Conservation (phyloP, 2,888 invertebrate genomes). For the Drosophila peninsularis region DNA sequence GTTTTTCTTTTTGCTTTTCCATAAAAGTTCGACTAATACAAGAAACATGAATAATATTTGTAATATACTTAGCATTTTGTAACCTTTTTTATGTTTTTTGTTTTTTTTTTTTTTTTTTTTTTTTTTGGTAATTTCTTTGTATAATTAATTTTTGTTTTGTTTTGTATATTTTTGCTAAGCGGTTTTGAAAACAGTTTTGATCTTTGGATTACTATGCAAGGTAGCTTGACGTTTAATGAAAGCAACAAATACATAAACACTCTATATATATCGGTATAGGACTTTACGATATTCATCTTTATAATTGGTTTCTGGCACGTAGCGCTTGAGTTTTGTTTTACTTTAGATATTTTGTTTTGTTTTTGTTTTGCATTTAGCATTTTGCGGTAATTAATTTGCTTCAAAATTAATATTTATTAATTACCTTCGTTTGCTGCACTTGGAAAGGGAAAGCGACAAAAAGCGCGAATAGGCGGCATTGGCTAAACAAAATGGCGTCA, state of each 20-base stretch:
- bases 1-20: conserved; percentile 24
- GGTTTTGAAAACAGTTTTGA: conserved; percentile 74
- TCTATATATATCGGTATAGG: conserved; percentile 20
- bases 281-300: conserved; percentile 20
- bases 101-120: neutral
- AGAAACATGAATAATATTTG: conserved; percentile 74
- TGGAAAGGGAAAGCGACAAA: conserved; percentile 46
- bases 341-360: neutral
- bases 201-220: conserved; percentile 76
- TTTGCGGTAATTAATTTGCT: conserved; percentile 67
- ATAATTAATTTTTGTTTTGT: conserved; percentile 3
- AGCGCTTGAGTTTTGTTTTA: conserved; percentile 20
- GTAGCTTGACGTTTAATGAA: conserved; percentile 69
- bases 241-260: conserved; percentile 54
- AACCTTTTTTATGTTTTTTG: conserved; percentile 6
- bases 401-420: conserved; percentile 69
- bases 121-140: neutral
- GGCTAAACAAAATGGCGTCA: conserved; percentile 78
- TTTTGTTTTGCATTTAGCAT: conserved; percentile 38
- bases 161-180: conserved; percentile 74
- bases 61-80: conserved; percentile 39
- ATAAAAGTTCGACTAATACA: conserved; percentile 74
- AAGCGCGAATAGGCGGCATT: conserved; percentile 73
- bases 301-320: conserved; percentile 49
- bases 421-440: conserved; percentile 62